Evolutionary conservation across 2,888 invertebrate species (phyloP).

Genomic region (Taenaris catops): DNA sequence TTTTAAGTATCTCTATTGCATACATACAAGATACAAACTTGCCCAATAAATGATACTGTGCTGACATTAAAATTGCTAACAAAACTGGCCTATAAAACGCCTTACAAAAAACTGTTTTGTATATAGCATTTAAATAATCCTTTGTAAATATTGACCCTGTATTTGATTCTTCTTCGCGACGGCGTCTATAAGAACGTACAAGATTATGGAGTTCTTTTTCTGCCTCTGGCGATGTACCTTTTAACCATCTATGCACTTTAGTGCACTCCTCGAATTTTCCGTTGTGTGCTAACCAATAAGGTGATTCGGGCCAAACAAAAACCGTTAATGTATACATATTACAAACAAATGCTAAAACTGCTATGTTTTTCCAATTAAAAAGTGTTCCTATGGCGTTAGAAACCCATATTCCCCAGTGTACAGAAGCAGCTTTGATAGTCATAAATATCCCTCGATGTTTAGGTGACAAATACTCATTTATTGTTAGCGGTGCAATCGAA

Average conservation of each 20-base stretch:
- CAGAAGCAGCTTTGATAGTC: conserved; percentile 42
- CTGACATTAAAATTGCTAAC: conserved; percentile 29
- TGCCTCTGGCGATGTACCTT: conserved; percentile 3
- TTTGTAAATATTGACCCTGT: conserved; percentile 1
- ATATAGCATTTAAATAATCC: not conserved
- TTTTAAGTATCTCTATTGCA: conserved; percentile 28
- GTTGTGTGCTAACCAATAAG: conserved; percentile 30
- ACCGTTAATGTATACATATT: conserved; percentile 4
- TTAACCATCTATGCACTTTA: conserved; percentile 9
- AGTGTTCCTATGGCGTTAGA: conserved; percentile 45
- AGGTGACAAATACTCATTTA: conserved; percentile 42
- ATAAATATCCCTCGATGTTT: conserved; percentile 43
- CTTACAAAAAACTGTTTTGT: conserved; percentile 4
- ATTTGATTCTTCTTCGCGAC: not conserved
- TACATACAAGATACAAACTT: conserved; percentile 30
- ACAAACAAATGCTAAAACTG: conserved; percentile 4
- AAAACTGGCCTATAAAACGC: conserved; percentile 38
- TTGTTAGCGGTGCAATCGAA: conserved; percentile 39
- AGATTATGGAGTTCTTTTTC: conserved; percentile 3
- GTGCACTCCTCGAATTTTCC: conserved; percentile 5
- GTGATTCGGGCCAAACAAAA: conserved; percentile 34
- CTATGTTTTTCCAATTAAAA: conserved; percentile 25
- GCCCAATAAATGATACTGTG: conserved; percentile 29
- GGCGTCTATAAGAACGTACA: not conserved
- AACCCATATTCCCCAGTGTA: conserved; percentile 47